Base-by-base conservation (phyloP, 2,888 invertebrate genomes). In the Hydraecia micacea region DNA sequence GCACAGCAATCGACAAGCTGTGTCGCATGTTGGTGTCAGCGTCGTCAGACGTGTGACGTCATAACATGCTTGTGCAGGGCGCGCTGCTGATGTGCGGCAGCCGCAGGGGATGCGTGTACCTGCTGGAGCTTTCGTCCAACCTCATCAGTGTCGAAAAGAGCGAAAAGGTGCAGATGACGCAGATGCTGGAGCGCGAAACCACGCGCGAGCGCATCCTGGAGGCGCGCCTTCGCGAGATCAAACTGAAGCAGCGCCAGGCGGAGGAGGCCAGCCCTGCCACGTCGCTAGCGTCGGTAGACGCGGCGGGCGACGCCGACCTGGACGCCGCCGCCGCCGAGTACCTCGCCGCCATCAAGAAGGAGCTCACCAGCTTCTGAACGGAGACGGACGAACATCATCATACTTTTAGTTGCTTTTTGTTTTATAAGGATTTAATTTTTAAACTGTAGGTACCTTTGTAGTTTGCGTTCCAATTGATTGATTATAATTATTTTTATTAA, bases 181-280 rank as follows among this genome's bases (percentile, higher is more conserved):
- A 98, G 98, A 98, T 99, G 97, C 97, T 99, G 89, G 99, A 99
- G 88, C 97, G 99, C 73, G 99, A 99, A 95, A 97, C 98, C 76
- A 97, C 98, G 79, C 97, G 99, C 75, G 99, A 99, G 93, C 99
- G 99, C 93, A 99, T 99, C 77, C 97, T 99, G 87, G 99, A 99
- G 93, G 98, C 98, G 9, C 98, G 99, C 88, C 97, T 98, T 91
- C 97, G 99, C 83, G 99, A 99, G 95, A 97, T 98, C 84, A 97
- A 98, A 67, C 94, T 98, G 32, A 98, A 97, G 94, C 86, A 87
- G 91, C 91, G 94, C 60, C 93, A 95, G 87, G 94, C 93, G 60
- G 95, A 94, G 80, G 94, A 94, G 81, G 93, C 91, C 80, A 91
- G 91, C 85, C 92, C 90, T 13, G 42, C 70, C 25, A 42, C 70